A percentile compares a stretch with the other conserved stretches of the same genome.
phyloP scores from a whole-genome alignment of 2,888 invertebrate species.

The Loripinus fragilis region DNA sequence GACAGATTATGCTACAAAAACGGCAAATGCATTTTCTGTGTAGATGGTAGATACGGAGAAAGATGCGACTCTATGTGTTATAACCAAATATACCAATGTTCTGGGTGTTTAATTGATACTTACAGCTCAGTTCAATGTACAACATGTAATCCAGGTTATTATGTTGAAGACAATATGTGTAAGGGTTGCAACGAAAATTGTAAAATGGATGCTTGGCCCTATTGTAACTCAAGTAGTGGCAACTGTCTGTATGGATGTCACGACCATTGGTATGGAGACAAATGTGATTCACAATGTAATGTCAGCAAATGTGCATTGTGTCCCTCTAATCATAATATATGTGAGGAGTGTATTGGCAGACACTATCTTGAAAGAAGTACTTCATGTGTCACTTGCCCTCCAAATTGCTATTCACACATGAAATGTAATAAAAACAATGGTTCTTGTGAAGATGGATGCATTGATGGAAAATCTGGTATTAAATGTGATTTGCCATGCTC shows the following conservation, averaged over 20 bases:
- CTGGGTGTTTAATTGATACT: neutral
- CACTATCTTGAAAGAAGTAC: neutral
- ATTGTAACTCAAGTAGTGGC: neutral
- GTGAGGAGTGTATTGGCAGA: neutral
- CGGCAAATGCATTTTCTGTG: neutral
- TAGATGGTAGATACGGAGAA: neutral
- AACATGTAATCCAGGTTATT: neutral
- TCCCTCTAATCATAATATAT: neutral
- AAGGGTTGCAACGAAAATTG: neutral
- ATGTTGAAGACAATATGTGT: neutral
- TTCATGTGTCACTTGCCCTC: neutral
- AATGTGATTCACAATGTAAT: neutral
- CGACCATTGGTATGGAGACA: neutral
- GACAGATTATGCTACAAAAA: neutral
- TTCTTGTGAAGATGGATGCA: neutral
- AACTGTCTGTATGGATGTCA: neutral
- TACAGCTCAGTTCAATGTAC: neutral
- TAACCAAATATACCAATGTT: neutral
- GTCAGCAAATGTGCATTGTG: neutral
- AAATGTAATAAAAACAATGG: neutral
- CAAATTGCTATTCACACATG: neutral
- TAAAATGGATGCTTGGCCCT: neutral
- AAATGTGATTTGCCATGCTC: neutral
- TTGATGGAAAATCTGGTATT: neutral
- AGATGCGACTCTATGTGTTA: neutral